These are phyloP conservation scores for Tichodroma muraria DNA, from an alignment of 2,113 vertebrate genomes.

Conservation along the genomic window DNA sequence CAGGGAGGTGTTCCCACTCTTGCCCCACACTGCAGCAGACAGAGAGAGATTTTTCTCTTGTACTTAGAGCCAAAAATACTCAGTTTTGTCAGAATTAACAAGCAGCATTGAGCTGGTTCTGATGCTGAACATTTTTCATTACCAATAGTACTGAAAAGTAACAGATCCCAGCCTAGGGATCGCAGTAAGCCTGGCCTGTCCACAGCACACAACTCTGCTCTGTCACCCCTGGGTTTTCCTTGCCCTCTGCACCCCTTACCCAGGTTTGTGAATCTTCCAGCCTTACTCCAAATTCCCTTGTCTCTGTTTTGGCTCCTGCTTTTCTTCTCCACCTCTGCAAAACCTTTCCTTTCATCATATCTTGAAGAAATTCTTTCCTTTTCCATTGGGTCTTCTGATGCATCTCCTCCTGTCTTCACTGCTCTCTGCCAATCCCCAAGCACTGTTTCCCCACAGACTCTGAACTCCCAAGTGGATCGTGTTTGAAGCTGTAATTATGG, in stretches of 20 bases:
- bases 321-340: background rate
- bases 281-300: background rate
- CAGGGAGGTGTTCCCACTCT: background rate
- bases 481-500: background rate
- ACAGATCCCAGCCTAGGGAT: background rate
- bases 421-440: background rate
- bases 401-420: background rate
- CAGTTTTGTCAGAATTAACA: background rate
- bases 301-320: background rate
- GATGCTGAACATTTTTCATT: background rate
- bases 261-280: background rate
- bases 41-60: background rate
- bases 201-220: rapidly evolving
- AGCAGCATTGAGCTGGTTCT: background rate
- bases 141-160: background rate
- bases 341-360: background rate
- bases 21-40: background rate
- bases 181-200: background rate
- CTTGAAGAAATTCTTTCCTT: background rate
- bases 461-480: background rate
- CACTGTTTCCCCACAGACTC: background rate
- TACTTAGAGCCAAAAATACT: background rate
- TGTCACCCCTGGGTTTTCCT: background rate
- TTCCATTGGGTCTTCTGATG: background rate
- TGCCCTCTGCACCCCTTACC: background rate